Evolutionary conservation across 2,888 invertebrate species (phyloP), one percentile per base, ranked within the genome.

Genomic region (Monochamus alternatus): DNA sequence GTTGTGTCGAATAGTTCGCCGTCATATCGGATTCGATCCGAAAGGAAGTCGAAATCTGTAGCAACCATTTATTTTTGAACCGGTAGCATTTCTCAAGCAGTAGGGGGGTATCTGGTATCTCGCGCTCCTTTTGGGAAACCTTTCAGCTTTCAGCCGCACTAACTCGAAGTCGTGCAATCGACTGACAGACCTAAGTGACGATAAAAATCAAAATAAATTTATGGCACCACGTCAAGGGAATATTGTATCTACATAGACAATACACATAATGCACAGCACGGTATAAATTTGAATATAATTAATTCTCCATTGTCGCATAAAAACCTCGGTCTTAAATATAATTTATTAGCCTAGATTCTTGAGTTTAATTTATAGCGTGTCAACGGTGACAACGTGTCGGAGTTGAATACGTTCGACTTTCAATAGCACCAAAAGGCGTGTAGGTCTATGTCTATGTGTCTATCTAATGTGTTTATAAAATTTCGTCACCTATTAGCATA

Each of bases 401-500:
- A 14, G 22, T 3, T 55, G 55, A 10, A 51, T 65, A 51, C 9
- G 30, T 66, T 14, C 66, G 4, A 12, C 31, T 32, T 51, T 32
- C 32, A 52, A 66, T 65, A 47, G 51, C 38, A 65, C 22, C 30
- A 65, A 55, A 65, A 65, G 65, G 47, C 47, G 65, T 52, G 65
- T 51, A 65, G 12, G 55, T 55, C 55, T n/a, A 52, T 52, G 52
- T 52, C 12, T 52, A 55, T 55, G 55, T 64, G 64, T 64, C 22
- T 12, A 64, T 64, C 47, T 64, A 51, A 64, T 64, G 31, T 44
- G 59, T 22, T 68, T 14, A 43, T 38, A 38, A 44, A 68, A 59
- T 68, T 44, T 68, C 68, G 47, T 59, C 60, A 59, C 43, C 14
- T 59, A 59, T 69, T 60, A 44, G 44, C 69, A 69, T 69, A 69